Evolutionary conservation across 2,888 invertebrate species (phyloP).

Genomic region (Tenthredo distinguenda): DNA sequence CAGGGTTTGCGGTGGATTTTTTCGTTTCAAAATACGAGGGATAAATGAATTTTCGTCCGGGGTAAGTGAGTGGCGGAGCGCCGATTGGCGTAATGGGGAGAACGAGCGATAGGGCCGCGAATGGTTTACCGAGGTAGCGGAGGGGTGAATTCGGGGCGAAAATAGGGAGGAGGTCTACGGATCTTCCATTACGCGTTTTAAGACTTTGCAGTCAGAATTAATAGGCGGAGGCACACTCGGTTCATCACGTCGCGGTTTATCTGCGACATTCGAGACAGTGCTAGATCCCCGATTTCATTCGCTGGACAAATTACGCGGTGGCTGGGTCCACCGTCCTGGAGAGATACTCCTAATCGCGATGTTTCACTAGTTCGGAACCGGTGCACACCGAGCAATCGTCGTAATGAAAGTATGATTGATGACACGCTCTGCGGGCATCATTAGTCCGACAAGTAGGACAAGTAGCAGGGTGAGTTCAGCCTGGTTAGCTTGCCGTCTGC

Average conservation of each 20-base stretch:
- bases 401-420: constrained; percentile 78
- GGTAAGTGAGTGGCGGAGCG: constrained; percentile 49
- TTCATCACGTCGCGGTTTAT: constrained; percentile 10
- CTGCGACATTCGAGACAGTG: background rate
- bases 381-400: constrained; percentile 69
- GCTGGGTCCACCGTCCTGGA: background rate
- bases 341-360: constrained; percentile 32
- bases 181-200: constrained; percentile 50
- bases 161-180: constrained; percentile 23
- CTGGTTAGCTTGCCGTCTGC: constrained; percentile 18
- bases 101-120: constrained; percentile 48
- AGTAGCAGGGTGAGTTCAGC: constrained; percentile 31
- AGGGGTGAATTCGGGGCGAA: background rate
- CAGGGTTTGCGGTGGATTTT: constrained; percentile 27
- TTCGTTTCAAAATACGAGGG: constrained; percentile 46
- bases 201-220: constrained; percentile 45
- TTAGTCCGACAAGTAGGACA: constrained; percentile 67
- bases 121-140: constrained; percentile 36
- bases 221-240: constrained; percentile 38
- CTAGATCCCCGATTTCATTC: background rate
- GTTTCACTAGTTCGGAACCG: constrained; percentile 31
- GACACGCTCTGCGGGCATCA: constrained; percentile 72
- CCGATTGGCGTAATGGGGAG: constrained; percentile 51
- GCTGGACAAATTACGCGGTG: constrained; percentile 21
- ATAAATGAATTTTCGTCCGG: constrained; percentile 46